Base-by-base conservation (phyloP, 1,140 invertebrate genomes). In the Anadara kagoshimensis region DNA sequence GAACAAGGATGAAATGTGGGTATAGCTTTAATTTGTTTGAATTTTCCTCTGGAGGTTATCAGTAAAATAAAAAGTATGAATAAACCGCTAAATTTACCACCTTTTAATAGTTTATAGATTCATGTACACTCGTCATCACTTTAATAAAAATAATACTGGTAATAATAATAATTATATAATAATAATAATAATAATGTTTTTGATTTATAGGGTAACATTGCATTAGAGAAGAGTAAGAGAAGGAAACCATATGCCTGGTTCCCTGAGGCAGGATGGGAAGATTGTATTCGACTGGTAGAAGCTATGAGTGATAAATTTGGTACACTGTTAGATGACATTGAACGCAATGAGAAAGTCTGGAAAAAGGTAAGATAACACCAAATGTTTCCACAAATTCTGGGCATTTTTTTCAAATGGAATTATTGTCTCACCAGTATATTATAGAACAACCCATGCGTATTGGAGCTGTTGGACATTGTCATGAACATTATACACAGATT, bases 171-270 rank as follows among this genome's bases (percentile, higher is more conserved):
- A n/a, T n/a, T n/a, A n/a, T n/a, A n/a, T n/a, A n/a, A n/a, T n/a
- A n/a, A n/a, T n/a, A n/a, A n/a, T n/a, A n/a, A n/a, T n/a, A n/a
- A n/a, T n/a, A n/a, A n/a, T n/a, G n/a, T n/a, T n/a, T n/a, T n/a
- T 69, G 44, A 68, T 16, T 66, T 78, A 29, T 63, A 89, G 86
- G 95, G 95, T 26, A 94, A 93, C 78, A 91, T 95, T 0, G 91
- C 92, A 0, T 85, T 96, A 41, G 94, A 95, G 78, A 95, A 94
- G 81, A 91, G 93, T n/a, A 82, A 91, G 5, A 88, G 90, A 44
- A 81, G 87, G 22, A 93, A 93, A 88, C 94, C 94, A 1, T 92
- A 92, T 26, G 81, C 88, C 1, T 97, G 95, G 94, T 88, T 97
- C 66, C 87, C 93, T 0, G 81, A 91, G 3, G 86, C 94, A 83